A percentile compares a stretch with the other conserved stretches of the same genome.
These are phyloP conservation scores for Oreochromis mossambicus DNA, from an alignment of 2,797 vertebrate genomes.

Conservation along the genomic window DNA sequence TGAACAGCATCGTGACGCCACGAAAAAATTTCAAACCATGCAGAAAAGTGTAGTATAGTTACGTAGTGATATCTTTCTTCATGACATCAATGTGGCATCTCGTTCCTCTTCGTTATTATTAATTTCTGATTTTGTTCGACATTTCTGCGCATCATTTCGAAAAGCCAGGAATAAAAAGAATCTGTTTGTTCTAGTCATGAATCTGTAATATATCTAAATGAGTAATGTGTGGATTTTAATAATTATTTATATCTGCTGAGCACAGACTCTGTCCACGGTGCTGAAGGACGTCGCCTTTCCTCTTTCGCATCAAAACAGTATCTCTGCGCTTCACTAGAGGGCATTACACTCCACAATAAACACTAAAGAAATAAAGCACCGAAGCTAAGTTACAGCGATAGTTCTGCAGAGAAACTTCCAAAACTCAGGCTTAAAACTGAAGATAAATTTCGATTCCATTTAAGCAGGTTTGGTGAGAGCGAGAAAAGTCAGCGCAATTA, in stretches of 20 bases:
- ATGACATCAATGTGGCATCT: too few species aligned
- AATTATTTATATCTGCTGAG: not conserved
- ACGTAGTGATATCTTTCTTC: not conserved
- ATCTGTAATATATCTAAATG: not conserved
- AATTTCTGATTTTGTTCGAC: too few species aligned
- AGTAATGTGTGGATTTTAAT: not conserved
- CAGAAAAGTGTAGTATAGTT: not conserved
- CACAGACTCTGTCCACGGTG: slow-evolving; percentile 66
- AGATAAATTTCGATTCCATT: not conserved
- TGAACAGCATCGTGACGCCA: accelerated
- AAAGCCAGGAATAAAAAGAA: too few species aligned
- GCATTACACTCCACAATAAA: slow-evolving; percentile 11
- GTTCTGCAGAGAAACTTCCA: not conserved
- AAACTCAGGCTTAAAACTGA: not conserved
- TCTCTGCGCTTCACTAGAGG: slow-evolving; percentile 33
- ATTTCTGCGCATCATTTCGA: too few species aligned
- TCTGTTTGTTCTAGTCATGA: not conserved
- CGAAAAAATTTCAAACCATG: too few species aligned
- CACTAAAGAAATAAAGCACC: not conserved
- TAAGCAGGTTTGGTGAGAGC: not conserved
- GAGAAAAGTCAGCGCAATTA: not conserved
- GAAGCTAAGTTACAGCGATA: accelerated
- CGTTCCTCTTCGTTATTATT: too few species aligned
- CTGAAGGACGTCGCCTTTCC: slow-evolving; percentile 33
- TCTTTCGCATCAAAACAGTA: not conserved